Evolutionary conservation across 2,888 invertebrate species (phyloP).

Genomic region (Drosophila basisetae): DNA sequence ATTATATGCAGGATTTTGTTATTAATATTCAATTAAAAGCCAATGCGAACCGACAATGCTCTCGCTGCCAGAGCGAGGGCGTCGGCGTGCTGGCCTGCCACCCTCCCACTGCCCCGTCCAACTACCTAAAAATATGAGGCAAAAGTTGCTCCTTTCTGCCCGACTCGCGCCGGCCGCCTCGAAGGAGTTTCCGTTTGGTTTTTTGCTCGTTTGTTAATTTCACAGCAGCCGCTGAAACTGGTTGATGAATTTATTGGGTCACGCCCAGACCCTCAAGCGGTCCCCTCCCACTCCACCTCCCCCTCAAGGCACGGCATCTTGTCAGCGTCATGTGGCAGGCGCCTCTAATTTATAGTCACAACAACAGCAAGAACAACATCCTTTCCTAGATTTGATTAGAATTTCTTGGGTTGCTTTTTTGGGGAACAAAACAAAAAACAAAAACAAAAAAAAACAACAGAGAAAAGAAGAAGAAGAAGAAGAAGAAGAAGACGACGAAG

Average conservation of each 20-base stretch:
- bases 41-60: slow-evolving; percentile 3
- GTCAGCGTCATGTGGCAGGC: slow-evolving; percentile 56
- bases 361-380: slow-evolving; percentile 6
- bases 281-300: background rate
- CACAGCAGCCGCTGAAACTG: slow-evolving; percentile 31
- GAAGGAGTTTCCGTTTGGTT: background rate
- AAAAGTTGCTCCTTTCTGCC: background rate
- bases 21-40: slow-evolving; percentile 78
- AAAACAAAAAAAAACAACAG: slow-evolving; percentile 7
- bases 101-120: background rate
- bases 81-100: slow-evolving; percentile 8
- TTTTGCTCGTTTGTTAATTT: slow-evolving; percentile 31
- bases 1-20: slow-evolving; percentile 77
- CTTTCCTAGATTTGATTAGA: slow-evolving; percentile 16
- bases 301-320: slow-evolving; percentile 31
- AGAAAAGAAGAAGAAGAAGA: slow-evolving; percentile 31
- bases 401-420: slow-evolving; percentile 36
- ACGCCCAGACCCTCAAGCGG: slow-evolving; percentile 32
- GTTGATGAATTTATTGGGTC: slow-evolving; percentile 60
- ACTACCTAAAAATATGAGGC: background rate
- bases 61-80: background rate
- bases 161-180: background rate
- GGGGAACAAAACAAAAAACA: slow-evolving; percentile 32
- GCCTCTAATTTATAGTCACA: slow-evolving; percentile 50
- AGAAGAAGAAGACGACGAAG: slow-evolving; percentile 7